Base-by-base conservation (phyloP, 2,797 vertebrate genomes). In the Tokudaia muenninki region DNA sequence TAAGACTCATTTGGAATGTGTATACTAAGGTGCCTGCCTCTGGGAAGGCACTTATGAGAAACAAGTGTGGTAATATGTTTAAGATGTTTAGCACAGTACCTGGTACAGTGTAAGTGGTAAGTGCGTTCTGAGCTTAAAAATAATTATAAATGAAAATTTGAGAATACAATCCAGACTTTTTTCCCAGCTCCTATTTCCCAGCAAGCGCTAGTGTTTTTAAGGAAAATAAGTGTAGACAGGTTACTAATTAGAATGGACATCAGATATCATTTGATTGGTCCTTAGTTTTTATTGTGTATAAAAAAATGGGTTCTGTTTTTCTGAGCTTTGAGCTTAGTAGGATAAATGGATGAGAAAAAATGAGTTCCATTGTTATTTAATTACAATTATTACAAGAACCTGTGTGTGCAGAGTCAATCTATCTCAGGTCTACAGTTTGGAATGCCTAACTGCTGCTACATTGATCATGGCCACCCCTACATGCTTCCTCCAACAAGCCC, bases 261-360 rank as follows among this genome's bases (percentile, higher is more conserved):
- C 44, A 84, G 65, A 63, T n/a, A n/a, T 89, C 1, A 34, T 77
- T 95, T 59, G 47, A 17, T 31, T 13, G 13, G 13, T 65, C 17
- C n/a, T 80, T 72, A 82, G 80, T 82, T 41, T 94, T 90, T 91
- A 70, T 41, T 82, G 80, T 29, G 70, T 90, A 57, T 41, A 4
- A 67, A 79, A 88, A 84, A 90, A 59, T 82, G 44, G 21, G 34
- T 92, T 80, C 52, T 78, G 47, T 24, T 34, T 93, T 52, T 37
- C 9, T 96, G 47, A 92, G 21, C 82, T 91, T 78, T 87, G 75
- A 96, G 75, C 57, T n/a, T 87, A 44, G 31, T 57, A 83, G 74
- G 29, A 26, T 70, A 92, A 41, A 41, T 22, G 47, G 50, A 78
- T 57, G 55, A 91, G 90, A n/a, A 91, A 83, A 97, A 93, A 65